phyloP scores from a whole-genome alignment of 2,797 vertebrate genomes.

The Silurus lanzhouensis region DNA sequence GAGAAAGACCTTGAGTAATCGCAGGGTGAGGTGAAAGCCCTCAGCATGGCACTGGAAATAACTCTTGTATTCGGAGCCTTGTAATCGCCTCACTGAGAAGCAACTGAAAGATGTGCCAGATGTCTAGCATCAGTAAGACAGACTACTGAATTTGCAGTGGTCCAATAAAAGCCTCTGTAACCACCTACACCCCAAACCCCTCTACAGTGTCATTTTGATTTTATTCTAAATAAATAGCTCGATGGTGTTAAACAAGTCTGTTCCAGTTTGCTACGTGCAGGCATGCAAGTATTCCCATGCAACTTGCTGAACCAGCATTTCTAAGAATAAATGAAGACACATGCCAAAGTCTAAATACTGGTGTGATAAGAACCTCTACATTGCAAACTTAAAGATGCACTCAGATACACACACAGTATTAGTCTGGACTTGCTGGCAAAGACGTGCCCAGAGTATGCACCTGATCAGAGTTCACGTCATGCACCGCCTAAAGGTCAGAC shows the following conservation, averaged over 20 bases:
- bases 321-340: constrained; percentile 3
- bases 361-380: too few species aligned
- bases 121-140: neutral
- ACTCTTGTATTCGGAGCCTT: neutral
- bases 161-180: neutral
- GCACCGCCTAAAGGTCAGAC: constrained; percentile 23
- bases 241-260: neutral
- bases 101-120: constrained; percentile 9
- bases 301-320: neutral
- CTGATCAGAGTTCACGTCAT: neutral
- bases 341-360: constrained; percentile 11
- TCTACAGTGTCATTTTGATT: neutral
- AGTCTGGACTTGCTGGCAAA: neutral
- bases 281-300: neutral
- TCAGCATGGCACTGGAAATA: too few species aligned
- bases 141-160: neutral
- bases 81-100: neutral
- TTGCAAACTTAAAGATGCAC: constrained; percentile 22
- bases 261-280: neutral
- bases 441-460: neutral
- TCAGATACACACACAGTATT: constrained; percentile 13
- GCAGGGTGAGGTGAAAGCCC: constrained; percentile 41
- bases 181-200: neutral
- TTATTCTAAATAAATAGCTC: neutral
- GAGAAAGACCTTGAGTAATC: constrained; percentile 51